Evolutionary conservation across 2,797 vertebrate species (phyloP).

Genomic region (Avahi laniger): DNA sequence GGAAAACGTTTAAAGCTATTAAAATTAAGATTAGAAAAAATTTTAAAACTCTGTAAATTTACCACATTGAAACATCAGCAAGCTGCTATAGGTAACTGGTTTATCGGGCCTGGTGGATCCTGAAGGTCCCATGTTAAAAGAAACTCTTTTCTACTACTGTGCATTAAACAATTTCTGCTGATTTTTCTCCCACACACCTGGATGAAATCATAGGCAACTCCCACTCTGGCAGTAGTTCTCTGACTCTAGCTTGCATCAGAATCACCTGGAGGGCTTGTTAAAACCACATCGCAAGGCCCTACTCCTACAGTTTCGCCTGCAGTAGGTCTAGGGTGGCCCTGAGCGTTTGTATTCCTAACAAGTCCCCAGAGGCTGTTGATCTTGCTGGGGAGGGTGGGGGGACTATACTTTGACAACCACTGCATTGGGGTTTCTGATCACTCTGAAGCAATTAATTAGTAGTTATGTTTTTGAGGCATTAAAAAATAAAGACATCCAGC

Average conservation of each 20-base stretch:
- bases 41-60: not conserved
- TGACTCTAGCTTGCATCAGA: not conserved
- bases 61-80: not conserved
- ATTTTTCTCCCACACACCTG: not conserved
- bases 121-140: not conserved
- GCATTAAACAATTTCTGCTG: not conserved
- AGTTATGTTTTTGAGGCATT: not conserved
- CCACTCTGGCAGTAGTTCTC: too few relatives aligned
- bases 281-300: not conserved
- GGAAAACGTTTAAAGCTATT: not conserved
- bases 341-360: not conserved
- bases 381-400: not conserved
- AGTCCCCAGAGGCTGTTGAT: not conserved
- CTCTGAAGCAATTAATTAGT: not conserved
- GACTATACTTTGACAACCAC: not conserved
- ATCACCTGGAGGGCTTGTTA: not conserved
- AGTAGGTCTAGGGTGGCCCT: too few relatives aligned
- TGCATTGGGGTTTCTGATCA: not conserved
- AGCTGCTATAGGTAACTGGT: not conserved
- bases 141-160: not conserved
- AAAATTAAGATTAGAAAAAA: not conserved
- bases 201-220: not conserved
- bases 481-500: not conserved
- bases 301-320: not conserved
- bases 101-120: not conserved